Percentiles rank a stretch among this genome's conserved stretches.
Evolutionary conservation across 1,140 invertebrate species (phyloP).

Genomic region (Piezodorus guildinii): DNA sequence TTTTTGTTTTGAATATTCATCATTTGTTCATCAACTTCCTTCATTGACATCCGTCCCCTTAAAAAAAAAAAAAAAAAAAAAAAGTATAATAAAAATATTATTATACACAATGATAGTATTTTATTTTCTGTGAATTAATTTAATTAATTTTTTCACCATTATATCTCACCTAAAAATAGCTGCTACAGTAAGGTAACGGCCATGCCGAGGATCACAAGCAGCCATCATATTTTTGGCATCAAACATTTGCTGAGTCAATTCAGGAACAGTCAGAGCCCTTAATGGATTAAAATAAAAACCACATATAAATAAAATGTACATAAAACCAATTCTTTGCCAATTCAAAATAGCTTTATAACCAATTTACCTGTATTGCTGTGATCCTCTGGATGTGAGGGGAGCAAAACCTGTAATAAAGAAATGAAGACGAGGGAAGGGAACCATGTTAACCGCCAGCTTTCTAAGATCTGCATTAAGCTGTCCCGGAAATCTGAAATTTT

Average conservation of each 20-base stretch:
- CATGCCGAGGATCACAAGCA: constrained; percentile 87
- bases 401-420: constrained; percentile 73
- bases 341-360: no score
- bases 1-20: constrained; percentile 86
- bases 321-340: no score
- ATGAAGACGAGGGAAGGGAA: constrained; percentile 71
- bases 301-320: no score
- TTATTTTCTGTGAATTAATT: no score
- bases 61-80: no score
- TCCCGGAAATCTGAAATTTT: constrained; percentile 48
- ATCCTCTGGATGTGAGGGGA: constrained; percentile 54
- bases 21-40: constrained; percentile 82
- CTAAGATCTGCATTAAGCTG: constrained; percentile 76
- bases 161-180: constrained; percentile 57
- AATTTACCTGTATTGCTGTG: constrained; percentile 54
- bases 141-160: no score
- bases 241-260: constrained; percentile 85
- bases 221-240: constrained; percentile 91
- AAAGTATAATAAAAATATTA: no score
- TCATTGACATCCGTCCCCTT: constrained; percentile 91
- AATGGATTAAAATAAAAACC: background rate
- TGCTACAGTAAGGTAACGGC: constrained; percentile 85
- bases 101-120: no score
- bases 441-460: constrained; percentile 83
- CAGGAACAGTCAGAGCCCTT: constrained; percentile 67